Base-by-base conservation (phyloP, 2,113 vertebrate species). In the Anolis sagrei region DNA sequence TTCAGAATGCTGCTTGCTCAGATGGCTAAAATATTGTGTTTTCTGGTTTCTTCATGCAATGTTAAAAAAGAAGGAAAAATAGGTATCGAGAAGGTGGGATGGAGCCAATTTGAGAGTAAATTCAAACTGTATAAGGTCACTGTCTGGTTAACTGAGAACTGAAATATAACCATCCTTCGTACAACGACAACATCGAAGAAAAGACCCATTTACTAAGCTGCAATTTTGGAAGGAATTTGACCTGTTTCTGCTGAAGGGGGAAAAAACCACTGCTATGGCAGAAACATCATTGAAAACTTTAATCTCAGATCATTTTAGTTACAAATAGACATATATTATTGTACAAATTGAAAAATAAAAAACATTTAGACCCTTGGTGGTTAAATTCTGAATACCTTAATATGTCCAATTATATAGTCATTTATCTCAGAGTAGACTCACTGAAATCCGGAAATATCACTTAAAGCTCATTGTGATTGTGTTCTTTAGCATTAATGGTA, bases 401-500 rank as follows among this genome's bases (percentile, higher is more conserved):
- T 84, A 34, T 34, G n/a, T 64, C 27, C 54, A 21, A 18, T 49
- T 21, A 11, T 36, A 13, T 75, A 39, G 23, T 11, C 19, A 72
- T 74, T 69, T 72, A 61, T 18, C 70, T 1, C 19, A 62, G 32
- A 36, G 76, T 54, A 62, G 49, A 10, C n/a, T 82, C 29, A 39
- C 36, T 49, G 54, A 75, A 83, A 83, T 64, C 70, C 29, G 61
- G 25, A 79, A 94, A 93, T 90, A 91, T 93, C 91, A 91, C 91
- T 96, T 93, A 94, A 19, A 95, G 93, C 95, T 95, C 94, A 92
- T 92, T 86, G 93, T 91, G 89, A 93, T 88, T 54, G 62, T 87
- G 48, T 88, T 95, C 79, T 36, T 16, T 44, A 18, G 29, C 36
- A 27, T 36, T 58, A 79, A 72, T 70, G 19, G 74, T 61, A 16